Evolutionary conservation across 1,140 invertebrate species (phyloP), one percentile per base, ranked within the genome.

Genomic region (Drosophila paulistorum): DNA sequence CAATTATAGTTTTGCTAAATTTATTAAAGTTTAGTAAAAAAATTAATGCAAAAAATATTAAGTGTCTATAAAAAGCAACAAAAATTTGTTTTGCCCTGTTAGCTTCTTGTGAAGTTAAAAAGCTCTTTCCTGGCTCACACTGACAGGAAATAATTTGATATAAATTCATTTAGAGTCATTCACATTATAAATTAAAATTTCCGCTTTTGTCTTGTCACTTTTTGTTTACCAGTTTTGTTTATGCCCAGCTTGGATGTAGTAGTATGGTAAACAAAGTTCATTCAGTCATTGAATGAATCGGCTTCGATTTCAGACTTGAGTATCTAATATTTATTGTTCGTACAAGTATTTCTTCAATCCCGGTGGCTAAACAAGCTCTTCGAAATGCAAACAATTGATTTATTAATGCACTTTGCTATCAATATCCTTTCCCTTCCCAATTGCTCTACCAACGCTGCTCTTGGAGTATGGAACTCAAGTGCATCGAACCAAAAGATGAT

Each of bases 391-490:
- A 77, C 58, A 71, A 77, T 77, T 71, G 75, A 77, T 77, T 77
- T 77, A 77, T 77, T 71, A 77, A 71, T 77, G 75, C 75, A 77
- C 74, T 77, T 74, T 69, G 61, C 67, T 42, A 67, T 71, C 65
- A 76, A 62, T 55, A 77, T 42, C 39, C 65, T 11, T 35, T 20
- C 20, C 26, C 41, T 54, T 58, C 30, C 41, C 68, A 57, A 26
- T 20, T 54, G 33, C 33, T 67, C 1, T 61, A 10, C 6, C 58
- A 48, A 13, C 3, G 3, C 11, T 13, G 1, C 11, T 39, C 10
- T 39, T 13, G 37, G 59, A 54, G 17, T 51, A 23, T 51, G 45
- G 17, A 48, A 45, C 30, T 68, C 62, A 60, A 71, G 75, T 66
- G 75, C 74, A 71, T 58, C 70, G 74, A 77, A 77, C 75, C 75